phyloP scores from a whole-genome alignment of 2,888 invertebrate genomes.

The Itoplectis maculator region DNA sequence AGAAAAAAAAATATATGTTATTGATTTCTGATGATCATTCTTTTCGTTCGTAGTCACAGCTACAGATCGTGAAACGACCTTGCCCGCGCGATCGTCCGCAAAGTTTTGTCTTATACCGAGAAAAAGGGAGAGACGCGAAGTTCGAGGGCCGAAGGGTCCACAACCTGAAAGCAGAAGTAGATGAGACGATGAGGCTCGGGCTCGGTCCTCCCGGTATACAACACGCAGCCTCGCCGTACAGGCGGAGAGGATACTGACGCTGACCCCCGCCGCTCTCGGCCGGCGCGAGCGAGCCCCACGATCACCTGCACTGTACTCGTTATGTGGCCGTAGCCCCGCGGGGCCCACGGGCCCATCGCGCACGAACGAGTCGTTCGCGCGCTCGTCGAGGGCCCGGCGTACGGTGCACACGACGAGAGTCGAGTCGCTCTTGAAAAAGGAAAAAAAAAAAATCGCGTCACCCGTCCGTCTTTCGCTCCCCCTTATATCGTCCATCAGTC shows the following conservation, averaged over 20 bases:
- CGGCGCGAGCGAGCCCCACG: not conserved
- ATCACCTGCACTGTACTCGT: conserved; percentile 59
- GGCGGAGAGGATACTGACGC: conserved; percentile 74
- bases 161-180: conserved; percentile 67
- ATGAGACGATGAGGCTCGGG: conserved; percentile 43
- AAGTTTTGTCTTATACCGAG: conserved; percentile 43
- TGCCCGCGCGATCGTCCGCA: conserved; percentile 66
- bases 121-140: conserved; percentile 30
- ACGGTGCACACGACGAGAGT: conserved; percentile 8
- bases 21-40: too few species aligned
- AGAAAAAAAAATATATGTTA: too few species aligned
- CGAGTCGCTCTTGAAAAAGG: conserved; percentile 35
- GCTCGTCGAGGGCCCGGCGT: conserved; percentile 13
- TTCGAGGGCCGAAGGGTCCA: not conserved
- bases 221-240: conserved; percentile 18
- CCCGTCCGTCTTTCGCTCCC: conserved; percentile 47
- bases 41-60: too few species aligned
- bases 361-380: conserved; percentile 44
- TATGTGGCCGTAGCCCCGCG: conserved; percentile 16
- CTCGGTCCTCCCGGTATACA: not conserved
- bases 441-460: conserved; percentile 33
- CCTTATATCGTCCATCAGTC: conserved; percentile 17
- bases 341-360: conserved; percentile 31
- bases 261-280: conserved; percentile 51
- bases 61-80: conserved; percentile 65